Conservation (phyloP, 2,113 vertebrate species). For the Sclerurus mexicanus region DNA sequence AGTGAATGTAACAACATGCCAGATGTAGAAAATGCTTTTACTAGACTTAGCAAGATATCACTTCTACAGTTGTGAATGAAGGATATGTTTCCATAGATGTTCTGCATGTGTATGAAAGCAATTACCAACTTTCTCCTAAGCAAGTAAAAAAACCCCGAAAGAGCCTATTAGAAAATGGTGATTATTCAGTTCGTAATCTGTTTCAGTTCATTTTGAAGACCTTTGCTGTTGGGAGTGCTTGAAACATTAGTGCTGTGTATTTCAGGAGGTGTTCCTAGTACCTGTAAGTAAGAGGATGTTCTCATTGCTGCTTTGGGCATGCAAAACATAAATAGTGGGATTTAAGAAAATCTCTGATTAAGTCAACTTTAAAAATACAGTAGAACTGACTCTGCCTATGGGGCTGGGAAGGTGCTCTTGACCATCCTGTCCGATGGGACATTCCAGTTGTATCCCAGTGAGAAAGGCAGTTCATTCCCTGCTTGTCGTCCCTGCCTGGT, state of each 20-base stretch:
- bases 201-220: neutral
- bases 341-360: neutral
- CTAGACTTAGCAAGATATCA: neutral
- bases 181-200: neutral
- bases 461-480: neutral
- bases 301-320: neutral
- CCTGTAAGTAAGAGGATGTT: neutral
- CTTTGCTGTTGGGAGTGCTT: neutral
- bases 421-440: neutral
- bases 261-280: neutral
- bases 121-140: neutral
- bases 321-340: neutral
- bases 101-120: neutral
- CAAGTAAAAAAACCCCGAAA: neutral
- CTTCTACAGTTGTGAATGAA: neutral
- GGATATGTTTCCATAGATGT: neutral
- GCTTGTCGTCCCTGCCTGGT: rapidly evolving
- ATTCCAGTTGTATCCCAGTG: rapidly evolving
- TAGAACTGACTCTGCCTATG: neutral
- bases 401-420: neutral
- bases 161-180: neutral
- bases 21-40: neutral
- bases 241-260: neutral
- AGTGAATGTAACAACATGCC: neutral
- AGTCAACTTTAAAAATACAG: neutral